Percentiles rank a stretch among this genome's conserved stretches.
These are phyloP conservation scores for Microplitis deprimator DNA, from an alignment of 2,888 invertebrate species.

Conservation along the genomic window DNA sequence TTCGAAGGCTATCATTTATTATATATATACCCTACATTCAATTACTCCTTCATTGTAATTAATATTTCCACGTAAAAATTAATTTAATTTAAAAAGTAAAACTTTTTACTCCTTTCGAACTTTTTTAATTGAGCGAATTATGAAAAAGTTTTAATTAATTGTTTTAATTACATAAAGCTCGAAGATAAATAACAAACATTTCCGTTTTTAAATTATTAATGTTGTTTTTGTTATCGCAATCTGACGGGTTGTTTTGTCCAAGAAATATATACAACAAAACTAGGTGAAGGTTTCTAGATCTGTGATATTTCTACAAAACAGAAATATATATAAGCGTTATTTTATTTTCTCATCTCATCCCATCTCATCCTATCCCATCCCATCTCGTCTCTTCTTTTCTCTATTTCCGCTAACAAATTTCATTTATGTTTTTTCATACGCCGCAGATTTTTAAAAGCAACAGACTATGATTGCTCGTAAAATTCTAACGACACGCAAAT, in stretches of 20 bases:
- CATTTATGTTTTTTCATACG: conserved; percentile 34
- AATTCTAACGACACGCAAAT: too few relatives aligned
- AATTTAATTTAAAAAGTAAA: too few relatives aligned
- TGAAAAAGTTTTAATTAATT: neutral
- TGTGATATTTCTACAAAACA: conserved; percentile 46
- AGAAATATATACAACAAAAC: conserved; percentile 49
- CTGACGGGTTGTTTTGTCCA: conserved; percentile 32
- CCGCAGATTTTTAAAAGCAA: neutral
- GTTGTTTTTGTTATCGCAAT: neutral
- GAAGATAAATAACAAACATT: neutral
- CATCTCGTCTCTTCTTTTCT: neutral
- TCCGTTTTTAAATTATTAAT: neutral
- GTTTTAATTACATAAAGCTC: neutral
- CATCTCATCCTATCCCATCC: too few relatives aligned
- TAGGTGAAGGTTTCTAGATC: conserved; percentile 56
- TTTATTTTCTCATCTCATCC: neutral
- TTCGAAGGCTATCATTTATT: neutral
- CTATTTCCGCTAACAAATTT: conserved; percentile 32
- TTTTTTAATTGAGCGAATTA: too few relatives aligned
- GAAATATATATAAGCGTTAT: conserved; percentile 37
- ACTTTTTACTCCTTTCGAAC: too few relatives aligned
- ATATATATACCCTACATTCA: neutral
- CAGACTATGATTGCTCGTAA: neutral
- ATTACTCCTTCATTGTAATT: neutral
- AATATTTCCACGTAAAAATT: neutral